These are phyloP conservation scores for human (Homo sapiens) DNA, from an alignment of 2,113 vertebrate species.

Conservation along the genomic window GRCh38 chr6:19815501-19816000, in stretches of 20 bases:
- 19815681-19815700: neutral
- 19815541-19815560: neutral
- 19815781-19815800: conserved; percentile 13
- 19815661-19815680: neutral
- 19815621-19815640: conserved; percentile 1
- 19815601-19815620: neutral
- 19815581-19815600: neutral
- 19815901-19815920: neutral
- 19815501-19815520: neutral
- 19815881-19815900: neutral
- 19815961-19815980: neutral
- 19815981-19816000: neutral
- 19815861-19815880: neutral
- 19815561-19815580: neutral
- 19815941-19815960: neutral
- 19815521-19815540: neutral
- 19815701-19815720: neutral
- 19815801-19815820: conserved; percentile 1
- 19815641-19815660: neutral
- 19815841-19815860: conserved; percentile 7
- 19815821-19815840: neutral
- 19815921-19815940: neutral
- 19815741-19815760: neutral
- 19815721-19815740: neutral
- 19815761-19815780: conserved; percentile 6